These are phyloP conservation scores for Orientallactaga bullata DNA, from an alignment of 2,113 vertebrate species.

Conservation along the genomic window DNA sequence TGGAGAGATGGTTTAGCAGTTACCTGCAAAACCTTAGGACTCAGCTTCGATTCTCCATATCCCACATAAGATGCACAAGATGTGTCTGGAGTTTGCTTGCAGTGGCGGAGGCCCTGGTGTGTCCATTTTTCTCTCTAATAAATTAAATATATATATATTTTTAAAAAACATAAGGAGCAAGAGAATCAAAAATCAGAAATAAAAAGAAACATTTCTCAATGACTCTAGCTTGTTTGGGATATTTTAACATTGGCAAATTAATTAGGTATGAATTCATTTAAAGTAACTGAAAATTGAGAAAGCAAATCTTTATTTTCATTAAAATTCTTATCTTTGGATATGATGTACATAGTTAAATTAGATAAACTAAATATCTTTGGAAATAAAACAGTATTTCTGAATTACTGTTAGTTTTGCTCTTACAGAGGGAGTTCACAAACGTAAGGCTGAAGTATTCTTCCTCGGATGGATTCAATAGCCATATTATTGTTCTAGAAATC, in stretches of 20 bases:
- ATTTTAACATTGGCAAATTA: slow-evolving; percentile 39
- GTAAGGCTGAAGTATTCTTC: not conserved
- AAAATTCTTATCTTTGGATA: slow-evolving; percentile 23
- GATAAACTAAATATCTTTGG: not conserved
- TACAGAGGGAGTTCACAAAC: not conserved
- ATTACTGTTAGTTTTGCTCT: slow-evolving; percentile 9
- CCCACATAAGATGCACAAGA: no score
- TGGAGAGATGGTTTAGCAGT: no score
- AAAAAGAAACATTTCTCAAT: not conserved
- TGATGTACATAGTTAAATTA: not conserved
- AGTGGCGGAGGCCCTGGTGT: no score
- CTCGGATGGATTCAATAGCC: not conserved
- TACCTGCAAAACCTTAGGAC: no score
- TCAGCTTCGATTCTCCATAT: no score
- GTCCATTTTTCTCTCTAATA: no score
- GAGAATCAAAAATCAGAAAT: not conserved
- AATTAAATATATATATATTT: no score
- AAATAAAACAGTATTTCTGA: not conserved
- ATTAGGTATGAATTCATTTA: not conserved
- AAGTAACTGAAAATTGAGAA: slow-evolving; percentile 5
- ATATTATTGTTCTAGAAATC: slow-evolving; percentile 25
- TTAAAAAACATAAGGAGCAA: no score
- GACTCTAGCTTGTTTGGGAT: not conserved
- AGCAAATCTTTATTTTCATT: not conserved
- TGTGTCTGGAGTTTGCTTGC: no score